Base-by-base conservation (phyloP, 2,797 vertebrate genomes). In the Danio aesculapii region DNA sequence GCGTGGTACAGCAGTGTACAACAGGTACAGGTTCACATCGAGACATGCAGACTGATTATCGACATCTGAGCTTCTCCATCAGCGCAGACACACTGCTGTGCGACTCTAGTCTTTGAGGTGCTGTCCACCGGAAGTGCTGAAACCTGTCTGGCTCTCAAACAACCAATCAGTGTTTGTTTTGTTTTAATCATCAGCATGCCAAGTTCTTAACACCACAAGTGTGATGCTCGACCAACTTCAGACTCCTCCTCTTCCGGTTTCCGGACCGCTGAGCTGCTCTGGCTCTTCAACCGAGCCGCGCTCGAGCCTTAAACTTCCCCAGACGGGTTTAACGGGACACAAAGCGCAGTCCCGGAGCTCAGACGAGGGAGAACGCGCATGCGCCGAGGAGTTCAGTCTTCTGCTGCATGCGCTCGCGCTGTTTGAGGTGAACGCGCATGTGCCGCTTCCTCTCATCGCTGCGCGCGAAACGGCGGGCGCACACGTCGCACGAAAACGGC, bases 401-500 rank as follows among this genome's bases (percentile, higher is more conserved):
- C 88, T 97, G 95, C 91, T 98, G 97, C n/a, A 93, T 91, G 44
- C 95, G 87, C 6, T 94, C 95, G 83, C 94, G 95, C 90, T 98
- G 97, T 90, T 98, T 98, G 63, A 96, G 88, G 88, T 98, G 97
- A 87, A 98, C 97, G 75, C 97, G 97, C 84, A 96, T 95, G 88
- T 98, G 97, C 10, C 97, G 89, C 80, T 98, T 98, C 85, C 97
- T 95, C 82, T 98, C 97, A 49, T 98, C 97, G 84, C 94, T 95
- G 86, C 97, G 90, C 84, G 97, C 97, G 16, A 98, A 98, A 73
- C 97, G 91, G 68, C 97, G 95, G 47, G 97, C 97, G 76, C 97
- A 98, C 84, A 96, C 95, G 63, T 98, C 97, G 17, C 97, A 98
- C 53, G 97, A 96, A 89, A 98, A 98, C 30, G 97, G 97, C 86